These are phyloP conservation scores for Montipora sp. DNA, from an alignment of 64 coral and sea anemone species.

Conservation along the genomic window DNA sequence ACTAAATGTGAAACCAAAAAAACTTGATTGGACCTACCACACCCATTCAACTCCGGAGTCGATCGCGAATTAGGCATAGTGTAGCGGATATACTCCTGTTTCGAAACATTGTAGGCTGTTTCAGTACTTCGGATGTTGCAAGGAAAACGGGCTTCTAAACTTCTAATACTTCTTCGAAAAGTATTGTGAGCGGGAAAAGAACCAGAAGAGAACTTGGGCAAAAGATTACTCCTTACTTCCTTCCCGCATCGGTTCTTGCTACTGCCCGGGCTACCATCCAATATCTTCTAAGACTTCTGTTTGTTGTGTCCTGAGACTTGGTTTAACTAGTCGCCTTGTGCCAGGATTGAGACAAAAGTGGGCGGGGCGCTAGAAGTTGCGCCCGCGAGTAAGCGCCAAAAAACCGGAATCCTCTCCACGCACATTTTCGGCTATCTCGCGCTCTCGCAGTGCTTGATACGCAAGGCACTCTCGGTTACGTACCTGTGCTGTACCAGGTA, in stretches of 20 bases:
- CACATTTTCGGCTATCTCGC: not conserved
- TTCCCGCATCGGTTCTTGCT: not conserved
- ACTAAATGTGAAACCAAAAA: not conserved
- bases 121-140: not conserved
- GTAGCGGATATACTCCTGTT: not conserved
- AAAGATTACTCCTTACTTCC: not conserved
- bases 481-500: conserved; percentile 45
- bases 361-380: not conserved
- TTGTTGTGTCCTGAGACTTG: not conserved
- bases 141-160: not conserved
- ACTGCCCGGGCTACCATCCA: not conserved
- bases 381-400: not conserved
- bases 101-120: not conserved
- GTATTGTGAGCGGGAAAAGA: not conserved
- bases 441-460: not conserved
- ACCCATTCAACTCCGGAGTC: not conserved
- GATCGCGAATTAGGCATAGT: not conserved
- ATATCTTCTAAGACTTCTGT: not conserved
- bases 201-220: not conserved
- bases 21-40: not conserved
- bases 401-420: not conserved
- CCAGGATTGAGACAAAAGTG: not conserved
- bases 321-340: not conserved
- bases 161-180: not conserved
- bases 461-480: not conserved